phyloP scores from a whole-genome alignment of 2,888 invertebrate species.

The Aleiodes testaceus region DNA sequence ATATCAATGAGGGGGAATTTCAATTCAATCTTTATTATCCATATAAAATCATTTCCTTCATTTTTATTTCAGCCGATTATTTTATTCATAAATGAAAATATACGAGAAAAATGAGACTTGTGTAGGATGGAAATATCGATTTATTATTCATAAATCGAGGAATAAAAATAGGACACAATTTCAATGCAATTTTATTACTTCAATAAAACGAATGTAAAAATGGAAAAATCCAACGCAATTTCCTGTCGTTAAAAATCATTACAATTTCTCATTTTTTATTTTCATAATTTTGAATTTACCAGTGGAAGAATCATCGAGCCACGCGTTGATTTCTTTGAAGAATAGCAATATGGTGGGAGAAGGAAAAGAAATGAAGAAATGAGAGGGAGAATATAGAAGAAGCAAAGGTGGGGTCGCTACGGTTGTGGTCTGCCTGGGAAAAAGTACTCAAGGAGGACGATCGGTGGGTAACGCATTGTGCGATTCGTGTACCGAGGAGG shows the following conservation, averaged over 20 bases:
- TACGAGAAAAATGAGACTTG: neutral
- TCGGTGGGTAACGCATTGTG: conserved; percentile 62
- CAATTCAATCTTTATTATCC: conserved; percentile 19
- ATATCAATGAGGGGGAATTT: conserved; percentile 24
- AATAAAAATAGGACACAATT: conserved; percentile 4
- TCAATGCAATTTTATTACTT: neutral
- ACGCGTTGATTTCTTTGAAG: neutral
- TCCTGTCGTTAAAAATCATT: neutral
- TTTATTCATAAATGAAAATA: neutral
- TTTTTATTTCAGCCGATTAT: neutral
- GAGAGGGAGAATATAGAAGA: conserved; percentile 44
- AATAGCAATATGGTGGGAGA: conserved; percentile 40
- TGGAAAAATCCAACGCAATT: too few species aligned
- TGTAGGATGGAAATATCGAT: neutral
- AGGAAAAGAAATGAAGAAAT: conserved; percentile 45
- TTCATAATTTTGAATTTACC: neutral
- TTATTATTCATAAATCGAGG: neutral
- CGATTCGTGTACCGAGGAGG: conserved; percentile 64
- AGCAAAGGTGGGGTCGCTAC: conserved; percentile 69
- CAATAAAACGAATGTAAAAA: neutral
- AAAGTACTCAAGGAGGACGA: conserved; percentile 46
- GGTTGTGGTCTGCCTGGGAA: conserved; percentile 72
- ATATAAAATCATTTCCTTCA: neutral
- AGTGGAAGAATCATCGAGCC: neutral
- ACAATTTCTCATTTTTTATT: neutral